These are phyloP conservation scores for Euproctis similis DNA, from an alignment of 2,888 invertebrate genomes.

Conservation along the genomic window DNA sequence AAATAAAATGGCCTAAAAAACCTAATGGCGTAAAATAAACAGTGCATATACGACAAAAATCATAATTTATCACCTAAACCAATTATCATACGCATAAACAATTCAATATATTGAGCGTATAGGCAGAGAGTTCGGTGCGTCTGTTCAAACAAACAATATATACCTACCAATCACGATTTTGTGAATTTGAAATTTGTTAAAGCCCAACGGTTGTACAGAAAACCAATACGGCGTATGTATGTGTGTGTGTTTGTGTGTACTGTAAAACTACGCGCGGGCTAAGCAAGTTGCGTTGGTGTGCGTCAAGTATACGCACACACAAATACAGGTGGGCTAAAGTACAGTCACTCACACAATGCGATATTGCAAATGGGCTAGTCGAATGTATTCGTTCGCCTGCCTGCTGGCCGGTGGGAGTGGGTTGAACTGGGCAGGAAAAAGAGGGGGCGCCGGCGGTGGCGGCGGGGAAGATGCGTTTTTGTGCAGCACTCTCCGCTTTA, in stretches of 20 bases:
- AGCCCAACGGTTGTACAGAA: conserved; percentile 65
- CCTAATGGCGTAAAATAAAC: no score
- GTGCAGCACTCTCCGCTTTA: conserved; percentile 60
- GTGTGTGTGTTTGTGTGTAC: conserved; percentile 44
- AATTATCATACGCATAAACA: conserved; percentile 60
- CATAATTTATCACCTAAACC: conserved; percentile 63
- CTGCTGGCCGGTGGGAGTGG: conserved; percentile 49
- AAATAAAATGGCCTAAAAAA: no score
- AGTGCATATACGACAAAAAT: conserved; percentile 60
- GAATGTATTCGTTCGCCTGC: conserved; percentile 71
- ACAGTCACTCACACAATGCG: conserved; percentile 67
- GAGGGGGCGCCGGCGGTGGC: no score
- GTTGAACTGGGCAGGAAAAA: conserved; percentile 27
- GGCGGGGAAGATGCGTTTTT: conserved; percentile 73
- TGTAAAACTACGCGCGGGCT: conserved; percentile 69
- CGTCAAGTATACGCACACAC: conserved; percentile 40
- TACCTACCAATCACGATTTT: conserved; percentile 72
- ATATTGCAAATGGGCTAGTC: conserved; percentile 74
- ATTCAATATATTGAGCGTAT: conserved; percentile 51
- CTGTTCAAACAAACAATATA: conserved; percentile 69
- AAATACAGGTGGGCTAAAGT: conserved; percentile 22
- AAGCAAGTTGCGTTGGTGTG: conserved; percentile 50
- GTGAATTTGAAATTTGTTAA: conserved; percentile 75
- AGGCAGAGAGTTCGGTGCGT: no score
- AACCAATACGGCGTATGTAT: conserved; percentile 71